phyloP scores from a whole-genome alignment of 2,888 invertebrate species.

The Gymnocheta viridis region DNA sequence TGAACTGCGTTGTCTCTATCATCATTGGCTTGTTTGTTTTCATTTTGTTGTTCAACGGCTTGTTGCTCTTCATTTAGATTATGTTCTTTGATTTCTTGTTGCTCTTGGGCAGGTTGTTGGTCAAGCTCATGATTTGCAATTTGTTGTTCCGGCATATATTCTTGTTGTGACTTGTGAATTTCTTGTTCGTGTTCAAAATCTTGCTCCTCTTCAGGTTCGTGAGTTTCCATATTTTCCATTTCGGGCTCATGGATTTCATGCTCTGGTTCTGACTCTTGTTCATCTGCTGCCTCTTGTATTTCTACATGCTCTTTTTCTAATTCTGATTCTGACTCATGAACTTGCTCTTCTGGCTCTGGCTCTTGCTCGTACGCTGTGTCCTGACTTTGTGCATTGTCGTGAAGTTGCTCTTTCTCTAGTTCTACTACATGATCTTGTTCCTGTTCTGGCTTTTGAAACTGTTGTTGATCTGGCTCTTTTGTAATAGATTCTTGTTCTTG shows the following conservation, averaged over 20 bases:
- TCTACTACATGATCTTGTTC: neutral
- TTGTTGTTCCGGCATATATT: neutral
- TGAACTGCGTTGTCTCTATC: neutral
- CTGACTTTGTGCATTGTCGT: neutral
- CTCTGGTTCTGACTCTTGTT: neutral
- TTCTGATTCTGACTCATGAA: neutral
- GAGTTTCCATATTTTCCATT: neutral
- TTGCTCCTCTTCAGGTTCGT: neutral
- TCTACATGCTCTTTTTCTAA: neutral
- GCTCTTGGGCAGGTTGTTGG: neutral
- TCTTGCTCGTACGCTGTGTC: neutral
- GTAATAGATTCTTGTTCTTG: neutral
- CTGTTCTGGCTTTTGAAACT: neutral
- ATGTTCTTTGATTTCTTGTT: neutral
- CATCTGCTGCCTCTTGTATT: neutral
- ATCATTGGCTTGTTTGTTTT: neutral
- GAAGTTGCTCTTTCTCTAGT: neutral
- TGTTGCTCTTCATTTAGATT: neutral
- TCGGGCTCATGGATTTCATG: neutral
- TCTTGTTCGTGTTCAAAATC: neutral
- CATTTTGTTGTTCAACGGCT: neutral
- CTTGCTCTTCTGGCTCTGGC: neutral
- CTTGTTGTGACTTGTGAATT: slow-evolving; percentile 2
- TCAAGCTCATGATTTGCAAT: neutral
- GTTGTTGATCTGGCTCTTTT: neutral